phyloP scores from a whole-genome alignment of 2,888 invertebrate genomes.

The Lycophotia porphyrea region DNA sequence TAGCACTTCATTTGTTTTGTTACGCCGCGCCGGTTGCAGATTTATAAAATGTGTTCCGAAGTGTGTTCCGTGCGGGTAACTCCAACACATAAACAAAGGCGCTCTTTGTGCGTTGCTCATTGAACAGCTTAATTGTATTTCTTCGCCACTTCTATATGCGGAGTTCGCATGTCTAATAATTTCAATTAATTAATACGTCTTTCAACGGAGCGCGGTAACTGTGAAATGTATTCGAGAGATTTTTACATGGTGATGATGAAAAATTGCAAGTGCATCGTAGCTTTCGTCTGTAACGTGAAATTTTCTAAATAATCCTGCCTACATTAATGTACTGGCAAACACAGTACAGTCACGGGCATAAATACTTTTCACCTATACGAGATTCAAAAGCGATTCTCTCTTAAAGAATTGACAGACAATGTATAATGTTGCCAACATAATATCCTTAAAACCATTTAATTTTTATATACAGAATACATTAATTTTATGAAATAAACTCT shows the following conservation, averaged over 20 bases:
- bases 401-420: background rate
- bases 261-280: background rate
- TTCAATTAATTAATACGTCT: conserved; percentile 69
- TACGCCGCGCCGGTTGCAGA: background rate
- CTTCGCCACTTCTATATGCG: conserved; percentile 80
- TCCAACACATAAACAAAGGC: conserved; percentile 82
- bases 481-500: background rate
- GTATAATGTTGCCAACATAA: background rate
- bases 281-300: background rate
- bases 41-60: conserved; percentile 56
- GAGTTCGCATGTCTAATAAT: conserved; percentile 78
- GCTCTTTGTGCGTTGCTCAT: conserved; percentile 83
- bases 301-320: background rate
- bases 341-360: background rate
- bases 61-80: conserved; percentile 76
- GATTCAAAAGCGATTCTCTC: background rate
- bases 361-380: background rate
- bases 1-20: conserved; percentile 32
- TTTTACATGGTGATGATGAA: background rate
- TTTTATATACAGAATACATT: background rate
- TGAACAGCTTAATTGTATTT: conserved; percentile 87
- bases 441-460: background rate
- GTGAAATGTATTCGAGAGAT: conserved; percentile 15
- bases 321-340: background rate
- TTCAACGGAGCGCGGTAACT: conserved; percentile 30